A percentile compares a stretch with the other conserved stretches of the same genome.
These are phyloP conservation scores for Parnassius mnemosyne DNA, from an alignment of 2,888 invertebrate genomes.

Conservation along the genomic window DNA sequence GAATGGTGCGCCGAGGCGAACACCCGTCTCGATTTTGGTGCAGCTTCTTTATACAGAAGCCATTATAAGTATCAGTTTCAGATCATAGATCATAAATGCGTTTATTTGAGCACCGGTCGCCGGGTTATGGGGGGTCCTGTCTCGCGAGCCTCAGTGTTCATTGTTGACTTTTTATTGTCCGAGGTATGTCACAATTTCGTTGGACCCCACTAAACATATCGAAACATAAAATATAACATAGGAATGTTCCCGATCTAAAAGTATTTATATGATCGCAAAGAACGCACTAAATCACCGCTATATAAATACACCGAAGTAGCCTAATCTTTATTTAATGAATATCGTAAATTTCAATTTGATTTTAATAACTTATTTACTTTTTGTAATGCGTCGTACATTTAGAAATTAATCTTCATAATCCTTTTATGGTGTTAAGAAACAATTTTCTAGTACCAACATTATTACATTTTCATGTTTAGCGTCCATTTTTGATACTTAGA, in stretches of 20 bases:
- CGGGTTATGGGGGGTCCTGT: slow-evolving; percentile 71
- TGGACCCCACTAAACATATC: slow-evolving; percentile 55
- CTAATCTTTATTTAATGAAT: slow-evolving; percentile 74
- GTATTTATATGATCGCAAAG: slow-evolving; percentile 56
- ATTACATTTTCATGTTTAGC: neutral
- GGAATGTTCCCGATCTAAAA: slow-evolving; percentile 59
- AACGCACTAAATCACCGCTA: slow-evolving; percentile 67
- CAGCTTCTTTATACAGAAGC: slow-evolving; percentile 78
- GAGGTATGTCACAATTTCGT: slow-evolving; percentile 67
- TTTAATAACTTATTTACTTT: slow-evolving; percentile 75
- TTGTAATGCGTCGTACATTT: slow-evolving; percentile 47
- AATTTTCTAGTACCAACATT: slow-evolving; percentile 41
- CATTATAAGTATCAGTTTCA: slow-evolving; percentile 80
- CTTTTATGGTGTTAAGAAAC: slow-evolving; percentile 42
- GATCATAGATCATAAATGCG: slow-evolving; percentile 79
- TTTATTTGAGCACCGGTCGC: slow-evolving; percentile 62
- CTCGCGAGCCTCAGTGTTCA: slow-evolving; percentile 57
- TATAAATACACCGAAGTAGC: slow-evolving; percentile 45
- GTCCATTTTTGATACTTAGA: slow-evolving; percentile 11
- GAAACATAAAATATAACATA: slow-evolving; percentile 59
- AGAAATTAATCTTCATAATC: slow-evolving; percentile 62
- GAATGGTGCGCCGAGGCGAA: slow-evolving; percentile 44
- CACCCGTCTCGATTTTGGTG: slow-evolving; percentile 58
- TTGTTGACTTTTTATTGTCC: slow-evolving; percentile 72
- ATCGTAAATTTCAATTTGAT: slow-evolving; percentile 74